Evolutionary conservation across 2,113 vertebrate genomes (phyloP), one percentile per base, ranked within the genome.

Genomic region (Taurulus bubalis): DNA sequence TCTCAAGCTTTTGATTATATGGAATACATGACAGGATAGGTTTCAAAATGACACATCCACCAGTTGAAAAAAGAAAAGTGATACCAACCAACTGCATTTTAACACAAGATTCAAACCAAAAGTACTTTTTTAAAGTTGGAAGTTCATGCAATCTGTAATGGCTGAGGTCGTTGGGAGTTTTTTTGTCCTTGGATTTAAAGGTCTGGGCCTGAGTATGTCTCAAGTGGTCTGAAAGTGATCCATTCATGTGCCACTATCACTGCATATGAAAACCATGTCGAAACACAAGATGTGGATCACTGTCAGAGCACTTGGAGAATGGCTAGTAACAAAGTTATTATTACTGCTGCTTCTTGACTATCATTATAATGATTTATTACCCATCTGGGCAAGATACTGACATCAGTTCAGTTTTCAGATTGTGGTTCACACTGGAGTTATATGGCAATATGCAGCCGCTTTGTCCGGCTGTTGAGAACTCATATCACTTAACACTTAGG

Each of bases 341-440:
- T 86, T 72, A 79, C 80, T 77, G 79, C 82, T 85, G 87, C 77
- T 83, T 71, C 71, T 71, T 91, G 89, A 89, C 75, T 71, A 92
- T 91, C 90, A 82, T 89, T 89, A 85, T 82, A 69, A 84, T 64
- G 85, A 73, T 89, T 32, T 81, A 85, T 84, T 82, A 83, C 82
- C 85, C 71, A 84, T 89, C 72, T 74, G 86, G 86, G 88, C 78
- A 79, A 90, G 22, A 47, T 70, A 79, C 85, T 90, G 94, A 93
- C 91, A 95, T 94, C 94, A 89, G 64, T 93, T 89, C 60, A 45
- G 40, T 85, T 85, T 83, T 53, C 90, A 72, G 86, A 89, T 89
- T 88, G 89, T 91, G 87, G 85, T 86, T 90, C 90, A 92, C 87
- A 83, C 55, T 65, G 86, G 76, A 85, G 51, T 63, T 84, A 22